These are phyloP conservation scores for Clamator glandarius DNA, from an alignment of 2,797 vertebrate genomes.

Conservation along the genomic window DNA sequence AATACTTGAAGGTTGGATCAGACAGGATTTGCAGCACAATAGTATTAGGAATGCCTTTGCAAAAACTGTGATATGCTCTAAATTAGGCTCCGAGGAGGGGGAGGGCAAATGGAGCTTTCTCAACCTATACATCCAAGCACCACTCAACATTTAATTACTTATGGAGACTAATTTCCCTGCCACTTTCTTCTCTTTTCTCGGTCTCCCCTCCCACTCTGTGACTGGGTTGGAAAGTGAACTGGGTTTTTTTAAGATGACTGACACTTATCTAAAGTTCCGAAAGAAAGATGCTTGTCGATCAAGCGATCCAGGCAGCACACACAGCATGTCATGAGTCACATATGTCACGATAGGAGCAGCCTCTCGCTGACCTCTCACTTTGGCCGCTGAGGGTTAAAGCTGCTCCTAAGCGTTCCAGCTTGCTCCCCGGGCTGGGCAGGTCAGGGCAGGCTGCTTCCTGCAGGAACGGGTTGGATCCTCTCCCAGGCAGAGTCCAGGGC, in stretches of 20 bases:
- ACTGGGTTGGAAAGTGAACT: background rate
- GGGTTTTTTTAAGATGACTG: background rate
- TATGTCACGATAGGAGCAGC: background rate
- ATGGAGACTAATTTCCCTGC: background rate
- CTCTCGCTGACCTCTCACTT: constrained; percentile 30
- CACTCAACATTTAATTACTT: constrained; percentile 31
- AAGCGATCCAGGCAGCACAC: background rate
- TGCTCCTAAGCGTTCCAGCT: background rate
- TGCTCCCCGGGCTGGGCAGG: background rate
- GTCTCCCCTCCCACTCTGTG: background rate
- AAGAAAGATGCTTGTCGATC: background rate
- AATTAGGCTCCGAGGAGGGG: constrained; percentile 50
- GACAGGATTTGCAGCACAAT: constrained; percentile 80
- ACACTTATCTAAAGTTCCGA: background rate
- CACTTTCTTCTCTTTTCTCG: background rate
- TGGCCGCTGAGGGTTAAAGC: constrained; percentile 55
- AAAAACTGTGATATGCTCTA: constrained; percentile 73
- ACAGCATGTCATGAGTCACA: background rate
- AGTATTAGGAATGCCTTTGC: constrained; percentile 73
- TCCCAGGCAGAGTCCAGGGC: background rate
- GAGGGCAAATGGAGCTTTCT: background rate
- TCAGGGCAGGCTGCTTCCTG: constrained; percentile 58
- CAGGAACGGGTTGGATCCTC: constrained; percentile 2
- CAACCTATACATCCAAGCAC: background rate
- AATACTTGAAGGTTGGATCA: constrained; percentile 79